Evolutionary conservation across 2,888 invertebrate genomes (phyloP), one percentile per base, ranked within the genome.

Genomic region (Dolichopus griseipennis): DNA sequence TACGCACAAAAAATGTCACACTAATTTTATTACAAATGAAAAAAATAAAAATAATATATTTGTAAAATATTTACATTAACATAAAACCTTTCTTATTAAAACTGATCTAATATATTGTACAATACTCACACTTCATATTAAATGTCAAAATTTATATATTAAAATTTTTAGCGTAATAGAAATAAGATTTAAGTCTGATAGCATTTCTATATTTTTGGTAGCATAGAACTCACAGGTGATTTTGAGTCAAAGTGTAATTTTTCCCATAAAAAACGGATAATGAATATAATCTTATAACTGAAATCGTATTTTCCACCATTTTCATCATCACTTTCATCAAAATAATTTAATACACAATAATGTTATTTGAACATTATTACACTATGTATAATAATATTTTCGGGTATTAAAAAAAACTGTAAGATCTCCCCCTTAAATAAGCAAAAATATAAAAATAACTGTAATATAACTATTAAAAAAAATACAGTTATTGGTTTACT

Each of bases 61-160:
- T 18, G n/a, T 52, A 52, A 52, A 52, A 52, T 52, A 52, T 52
- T 52, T 52, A 52, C 52, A 52, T 52, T 52, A 18, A 52, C n/a
- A 52, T 52, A 52, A 52, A 52, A 52, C 9, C 15, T 27, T 52
- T 52, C 2, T 52, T 52, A 52, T 18, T 52, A 52, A 52, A 52
- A 52, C 52, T 52, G 52, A 15, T 41, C 41, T 41, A 5, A 41
- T 6, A 41, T 41, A 41, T 41, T 41, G 8, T 15, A 7, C 27
- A 27, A 27, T 27, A 27, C 27, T 27, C 27, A 27, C 27, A 27
- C 5, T 27, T 27, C 27, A 27, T 27, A 27, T 5, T 27, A 27
- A 2, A 4, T 27, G 27, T 27, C 27, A 27, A 27, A 27, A 27
- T 27, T 5, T 27, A 27, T 27, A 5, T 27, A 5, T 27, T n/a